Percentiles rank a stretch among this genome's conserved stretches.
Conservation (phyloP, 1,140 invertebrate species). For the Zaprionus ghesquierei region DNA sequence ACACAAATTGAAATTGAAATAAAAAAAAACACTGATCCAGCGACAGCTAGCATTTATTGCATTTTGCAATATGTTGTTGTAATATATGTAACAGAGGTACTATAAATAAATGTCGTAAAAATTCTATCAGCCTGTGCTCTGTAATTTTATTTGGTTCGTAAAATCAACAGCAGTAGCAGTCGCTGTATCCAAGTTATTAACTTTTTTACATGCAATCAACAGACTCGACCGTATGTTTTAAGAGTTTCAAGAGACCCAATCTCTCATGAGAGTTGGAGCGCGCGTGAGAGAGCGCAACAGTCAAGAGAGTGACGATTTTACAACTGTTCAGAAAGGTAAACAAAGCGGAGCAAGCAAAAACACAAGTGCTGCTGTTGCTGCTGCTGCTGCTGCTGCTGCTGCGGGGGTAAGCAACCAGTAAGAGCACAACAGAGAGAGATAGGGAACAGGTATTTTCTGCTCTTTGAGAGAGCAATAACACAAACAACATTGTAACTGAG, state of each 20-base stretch:
- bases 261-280: constrained; percentile 9
- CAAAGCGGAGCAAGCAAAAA: constrained; percentile 42
- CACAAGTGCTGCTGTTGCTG: constrained; percentile 20
- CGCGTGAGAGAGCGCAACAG: neutral
- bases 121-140: constrained; percentile 12
- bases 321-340: constrained; percentile 58
- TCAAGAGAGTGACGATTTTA: constrained; percentile 36
- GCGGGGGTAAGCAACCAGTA: constrained; percentile 4
- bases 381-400: neutral
- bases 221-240: constrained; percentile 30
- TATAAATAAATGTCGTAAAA: constrained; percentile 35
- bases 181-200: constrained; percentile 25
- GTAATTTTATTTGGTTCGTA: constrained; percentile 32
- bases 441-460: neutral
- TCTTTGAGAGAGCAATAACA: constrained; percentile 29
- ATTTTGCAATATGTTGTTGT: constrained; percentile 35
- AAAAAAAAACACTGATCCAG: constrained; percentile 33
- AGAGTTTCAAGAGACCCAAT: constrained; percentile 37
- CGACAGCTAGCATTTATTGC: constrained; percentile 42
- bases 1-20: constrained; percentile 48
- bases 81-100: neutral
- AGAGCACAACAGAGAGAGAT: neutral
- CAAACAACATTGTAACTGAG: constrained; percentile 40
- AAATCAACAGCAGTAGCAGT: constrained; percentile 25
- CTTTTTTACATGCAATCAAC: constrained; percentile 43